Conservation (phyloP, 1,140 invertebrate species). For the Drosophila baimaii region DNA sequence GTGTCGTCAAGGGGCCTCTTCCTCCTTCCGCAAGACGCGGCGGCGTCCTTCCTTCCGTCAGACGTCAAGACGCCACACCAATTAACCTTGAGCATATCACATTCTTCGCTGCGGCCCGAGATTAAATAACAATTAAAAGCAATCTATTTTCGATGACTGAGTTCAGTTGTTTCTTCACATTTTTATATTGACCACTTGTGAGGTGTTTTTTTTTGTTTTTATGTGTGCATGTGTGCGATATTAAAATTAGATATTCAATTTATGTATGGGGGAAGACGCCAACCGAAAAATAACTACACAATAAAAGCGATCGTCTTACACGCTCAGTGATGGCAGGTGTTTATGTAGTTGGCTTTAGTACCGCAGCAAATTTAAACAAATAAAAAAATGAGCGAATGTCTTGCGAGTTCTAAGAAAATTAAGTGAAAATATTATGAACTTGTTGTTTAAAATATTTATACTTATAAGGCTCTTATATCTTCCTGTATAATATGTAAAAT, state of each 20-base stretch:
- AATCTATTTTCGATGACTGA: constrained; percentile 74
- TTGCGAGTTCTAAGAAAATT: too few relatives aligned
- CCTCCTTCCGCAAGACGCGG: constrained; percentile 1
- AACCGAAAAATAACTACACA: constrained; percentile 16
- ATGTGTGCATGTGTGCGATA: constrained; percentile 26
- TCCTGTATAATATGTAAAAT: too few relatives aligned
- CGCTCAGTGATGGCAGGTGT: neutral
- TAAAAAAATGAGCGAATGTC: too few relatives aligned
- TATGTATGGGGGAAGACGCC: neutral
- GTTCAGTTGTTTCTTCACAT: constrained; percentile 64
- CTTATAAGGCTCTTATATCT: too few relatives aligned
- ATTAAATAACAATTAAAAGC: constrained; percentile 80
- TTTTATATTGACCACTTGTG: constrained; percentile 71
- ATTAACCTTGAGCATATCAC: constrained; percentile 66
- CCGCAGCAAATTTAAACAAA: too few relatives aligned
- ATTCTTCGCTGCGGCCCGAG: constrained; percentile 13
- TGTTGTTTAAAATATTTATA: too few relatives aligned
- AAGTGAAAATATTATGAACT: too few relatives aligned
- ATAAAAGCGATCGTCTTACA: neutral
- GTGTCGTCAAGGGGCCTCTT: constrained; percentile 27
- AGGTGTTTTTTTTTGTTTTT: too few relatives aligned
- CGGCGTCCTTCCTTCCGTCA: constrained; percentile 55
- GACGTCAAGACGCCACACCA: constrained; percentile 48
- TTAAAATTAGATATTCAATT: constrained; percentile 30
- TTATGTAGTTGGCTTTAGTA: neutral